A percentile compares a stretch with the other conserved stretches of the same genome.
Evolutionary conservation across 2,797 vertebrate genomes (phyloP).

Genomic region (Austrolebias charrua): DNA sequence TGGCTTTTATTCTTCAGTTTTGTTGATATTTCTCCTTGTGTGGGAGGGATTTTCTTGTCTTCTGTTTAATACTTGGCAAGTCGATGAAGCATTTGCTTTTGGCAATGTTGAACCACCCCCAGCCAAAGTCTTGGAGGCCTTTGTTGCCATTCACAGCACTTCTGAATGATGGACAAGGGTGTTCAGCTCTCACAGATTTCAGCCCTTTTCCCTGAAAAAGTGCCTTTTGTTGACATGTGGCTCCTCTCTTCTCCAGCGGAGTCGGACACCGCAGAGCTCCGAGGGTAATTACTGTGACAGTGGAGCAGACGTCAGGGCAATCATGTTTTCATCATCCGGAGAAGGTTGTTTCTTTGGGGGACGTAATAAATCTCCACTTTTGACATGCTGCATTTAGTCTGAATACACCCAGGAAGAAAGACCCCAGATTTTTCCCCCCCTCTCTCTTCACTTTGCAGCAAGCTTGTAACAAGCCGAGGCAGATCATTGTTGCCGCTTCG

Average conservation of each 20-base stretch:
- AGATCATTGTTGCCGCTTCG: conserved; percentile 73
- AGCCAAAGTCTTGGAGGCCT: conserved; percentile 70
- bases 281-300: conserved; percentile 73
- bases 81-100: conserved; percentile 63
- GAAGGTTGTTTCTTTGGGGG: conserved; percentile 68
- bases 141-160: conserved; percentile 67
- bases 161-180: conserved; percentile 71
- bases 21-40: conserved; percentile 75
- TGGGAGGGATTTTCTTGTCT: conserved; percentile 69
- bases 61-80: conserved; percentile 70
- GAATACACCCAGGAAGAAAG: conserved; percentile 76
- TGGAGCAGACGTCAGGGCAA: conserved; percentile 63
- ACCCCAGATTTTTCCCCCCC: conserved; percentile 30
- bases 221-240: conserved; percentile 65
- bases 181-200: conserved; percentile 63
- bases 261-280: conserved; percentile 58
- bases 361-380: conserved; percentile 73
- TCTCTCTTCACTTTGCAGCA: conserved; percentile 58
- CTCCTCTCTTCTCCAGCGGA: conserved; percentile 40
- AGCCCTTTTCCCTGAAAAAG: conserved; percentile 58
- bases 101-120: conserved; percentile 68
- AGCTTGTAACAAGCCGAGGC: conserved; percentile 80
- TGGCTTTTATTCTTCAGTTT: conserved; percentile 72
- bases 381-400: conserved; percentile 80
- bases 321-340: conserved; percentile 74